phyloP scores from a whole-genome alignment of 2,888 invertebrate genomes.

The Lepidocyrtoides sp. region DNA sequence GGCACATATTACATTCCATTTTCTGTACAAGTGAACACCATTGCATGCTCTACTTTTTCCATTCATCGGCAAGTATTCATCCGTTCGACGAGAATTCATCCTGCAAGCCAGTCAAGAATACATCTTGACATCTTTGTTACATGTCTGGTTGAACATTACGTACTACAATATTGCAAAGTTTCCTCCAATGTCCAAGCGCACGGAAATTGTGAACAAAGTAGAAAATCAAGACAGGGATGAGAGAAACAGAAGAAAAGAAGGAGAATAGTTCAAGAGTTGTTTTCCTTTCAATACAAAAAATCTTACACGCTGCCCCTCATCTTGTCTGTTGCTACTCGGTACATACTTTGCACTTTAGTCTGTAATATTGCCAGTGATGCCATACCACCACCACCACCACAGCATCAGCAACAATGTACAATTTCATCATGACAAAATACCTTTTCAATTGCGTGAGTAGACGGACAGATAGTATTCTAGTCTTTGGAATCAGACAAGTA shows the following conservation, averaged over 20 bases:
- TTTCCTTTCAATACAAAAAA: conserved; percentile 37
- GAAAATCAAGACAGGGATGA: conserved; percentile 59
- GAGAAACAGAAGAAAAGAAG: conserved; percentile 30
- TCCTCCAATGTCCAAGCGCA: conserved; percentile 47
- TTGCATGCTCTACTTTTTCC: background rate
- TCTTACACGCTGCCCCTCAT: too few species aligned
- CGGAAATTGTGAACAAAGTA: conserved; percentile 60
- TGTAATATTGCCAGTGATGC: too few species aligned
- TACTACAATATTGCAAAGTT: conserved; percentile 45
- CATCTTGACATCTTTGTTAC: conserved; percentile 69
- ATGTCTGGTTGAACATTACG: conserved; percentile 23
- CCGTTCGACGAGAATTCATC: conserved; percentile 2
- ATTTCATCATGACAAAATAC: background rate
- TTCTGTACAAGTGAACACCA: background rate
- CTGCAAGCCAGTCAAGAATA: conserved; percentile 31
- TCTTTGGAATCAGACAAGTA: background rate
- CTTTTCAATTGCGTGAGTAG: background rate
- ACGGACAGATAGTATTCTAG: background rate
- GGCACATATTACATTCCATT: background rate
- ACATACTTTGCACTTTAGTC: background rate
- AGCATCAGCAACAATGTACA: background rate
- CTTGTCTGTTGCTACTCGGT: conserved; percentile 8
- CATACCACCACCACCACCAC: background rate
- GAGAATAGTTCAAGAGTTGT: conserved; percentile 35
- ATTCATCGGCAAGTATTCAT: conserved; percentile 34